Evolutionary conservation across 2,113 vertebrate species (phyloP).

Genomic region (Malurus cyaneus): DNA sequence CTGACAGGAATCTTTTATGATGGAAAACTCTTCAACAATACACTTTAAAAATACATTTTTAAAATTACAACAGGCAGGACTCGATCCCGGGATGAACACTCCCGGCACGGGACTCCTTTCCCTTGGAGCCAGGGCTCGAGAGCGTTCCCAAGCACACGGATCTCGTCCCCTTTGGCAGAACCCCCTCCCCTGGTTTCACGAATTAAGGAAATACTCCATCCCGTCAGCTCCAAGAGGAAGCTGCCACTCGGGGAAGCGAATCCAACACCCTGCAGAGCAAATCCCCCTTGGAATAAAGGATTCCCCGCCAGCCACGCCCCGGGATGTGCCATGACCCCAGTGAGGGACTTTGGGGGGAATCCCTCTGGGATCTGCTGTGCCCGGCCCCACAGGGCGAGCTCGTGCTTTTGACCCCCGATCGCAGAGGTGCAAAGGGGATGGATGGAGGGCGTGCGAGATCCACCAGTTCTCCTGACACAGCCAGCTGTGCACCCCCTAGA

Average conservation of each 20-base stretch:
- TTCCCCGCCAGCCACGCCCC: neutral
- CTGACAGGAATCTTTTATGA: neutral
- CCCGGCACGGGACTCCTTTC: neutral
- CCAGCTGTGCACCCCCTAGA: no score
- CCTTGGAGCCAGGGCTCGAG: neutral
- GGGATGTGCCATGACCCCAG: rapidly evolving
- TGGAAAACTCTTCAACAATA: neutral
- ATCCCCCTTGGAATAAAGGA: neutral
- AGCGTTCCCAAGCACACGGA: neutral
- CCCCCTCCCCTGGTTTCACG: neutral
- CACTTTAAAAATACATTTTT: neutral
- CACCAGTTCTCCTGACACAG: no score
- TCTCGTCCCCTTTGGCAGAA: neutral
- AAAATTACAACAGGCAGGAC: neutral
- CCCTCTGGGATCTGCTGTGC: no score
- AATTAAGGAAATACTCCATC: neutral
- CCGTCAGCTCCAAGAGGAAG: neutral
- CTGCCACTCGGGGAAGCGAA: neutral
- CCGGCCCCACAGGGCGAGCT: no score
- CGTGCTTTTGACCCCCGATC: neutral
- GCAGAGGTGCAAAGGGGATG: no score
- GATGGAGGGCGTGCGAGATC: no score
- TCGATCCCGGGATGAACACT: neutral
- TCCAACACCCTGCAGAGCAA: neutral
- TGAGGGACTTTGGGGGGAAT: neutral